phyloP scores from a whole-genome alignment of 2,797 vertebrate species.

The Monodelphis domestica region DNA sequence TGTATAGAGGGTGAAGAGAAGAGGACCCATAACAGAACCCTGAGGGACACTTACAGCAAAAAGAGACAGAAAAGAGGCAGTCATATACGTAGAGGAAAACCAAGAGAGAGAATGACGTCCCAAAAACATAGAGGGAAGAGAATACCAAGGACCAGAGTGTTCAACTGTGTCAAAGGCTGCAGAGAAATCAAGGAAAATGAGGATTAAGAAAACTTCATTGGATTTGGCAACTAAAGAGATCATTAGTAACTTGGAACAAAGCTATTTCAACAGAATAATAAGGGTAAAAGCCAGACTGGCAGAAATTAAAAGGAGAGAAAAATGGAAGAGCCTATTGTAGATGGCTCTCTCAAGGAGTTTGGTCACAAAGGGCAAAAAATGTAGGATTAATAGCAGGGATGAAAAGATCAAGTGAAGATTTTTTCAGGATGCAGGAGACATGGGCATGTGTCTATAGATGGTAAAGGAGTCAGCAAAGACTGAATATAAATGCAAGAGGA shows the following conservation, averaged over 20 bases:
- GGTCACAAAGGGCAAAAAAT: not conserved
- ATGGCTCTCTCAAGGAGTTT: not conserved
- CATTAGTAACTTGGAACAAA: not conserved
- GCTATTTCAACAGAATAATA: not conserved
- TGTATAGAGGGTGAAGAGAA: too few relatives aligned
- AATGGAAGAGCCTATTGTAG: not conserved
- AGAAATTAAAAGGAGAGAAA: not conserved
- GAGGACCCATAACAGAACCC: not conserved
- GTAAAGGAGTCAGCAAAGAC: too few relatives aligned
- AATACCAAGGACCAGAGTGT: not conserved
- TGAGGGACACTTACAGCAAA: not conserved
- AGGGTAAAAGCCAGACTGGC: not conserved
- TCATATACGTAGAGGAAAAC: not conserved
- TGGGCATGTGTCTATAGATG: too few relatives aligned
- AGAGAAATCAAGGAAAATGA: not conserved
- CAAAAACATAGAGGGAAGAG: not conserved
- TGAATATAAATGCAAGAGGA: too few relatives aligned
- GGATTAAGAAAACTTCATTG: not conserved
- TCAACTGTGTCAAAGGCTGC: not conserved
- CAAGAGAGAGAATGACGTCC: not conserved
- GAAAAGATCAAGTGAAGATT: not conserved
- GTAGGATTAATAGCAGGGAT: not conserved
- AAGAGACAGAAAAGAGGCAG: not conserved
- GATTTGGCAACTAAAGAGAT: not conserved
- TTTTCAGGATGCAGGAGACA: too few relatives aligned